Base-by-base conservation (phyloP, 2,113 vertebrate species). In the Toxostoma redivivum region DNA sequence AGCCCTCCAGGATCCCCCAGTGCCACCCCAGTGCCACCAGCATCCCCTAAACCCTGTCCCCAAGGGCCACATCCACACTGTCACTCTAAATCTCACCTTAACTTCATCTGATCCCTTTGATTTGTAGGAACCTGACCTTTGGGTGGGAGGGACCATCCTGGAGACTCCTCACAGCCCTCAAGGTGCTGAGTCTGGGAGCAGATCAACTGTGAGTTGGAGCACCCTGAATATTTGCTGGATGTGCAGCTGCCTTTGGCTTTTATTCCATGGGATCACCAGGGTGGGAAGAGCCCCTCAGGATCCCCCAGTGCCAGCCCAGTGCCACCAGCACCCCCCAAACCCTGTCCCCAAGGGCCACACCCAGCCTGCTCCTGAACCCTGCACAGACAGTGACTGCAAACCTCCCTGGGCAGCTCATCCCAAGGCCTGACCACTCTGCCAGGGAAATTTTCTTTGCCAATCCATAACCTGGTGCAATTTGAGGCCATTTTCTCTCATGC, bases 1-100 rank as follows among this genome's bases (percentile, higher is more conserved):
- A 61, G 24, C 8, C 30, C 14, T 3, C 0, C 19, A 60, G 30
- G n/a, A 25, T 0, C 45, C 7, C 0, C 37, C 77, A 51, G 33
- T 24, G 8, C 33, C 67, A 51, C 2, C 35, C 50, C 42, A 72
- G 42, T 13, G 4, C 2, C 65, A 56, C 0, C 57, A 81, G 6
- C 22, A 50, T 2, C 77, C 11, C 66, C 50, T 37, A 44, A 74
- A 18, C 2, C 16, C 60, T 30, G 53, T 74, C 53, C 53, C 69
- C 78, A 81, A 3, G 53, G 40, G 86, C 38, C 69, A 81, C 86
- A 17, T 12, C 45, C n/a, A n/a, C n/a, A n/a, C n/a, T n/a, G n/a
- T n/a, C n/a, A n/a, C n/a, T n/a, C n/a, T n/a, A n/a, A n/a, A n/a
- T n/a, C n/a, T n/a, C n/a, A n/a, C n/a, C n/a, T n/a, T n/a, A n/a